These are phyloP conservation scores for Fulmarus glacialis DNA, from an alignment of 2,113 vertebrate genomes.

Conservation along the genomic window DNA sequence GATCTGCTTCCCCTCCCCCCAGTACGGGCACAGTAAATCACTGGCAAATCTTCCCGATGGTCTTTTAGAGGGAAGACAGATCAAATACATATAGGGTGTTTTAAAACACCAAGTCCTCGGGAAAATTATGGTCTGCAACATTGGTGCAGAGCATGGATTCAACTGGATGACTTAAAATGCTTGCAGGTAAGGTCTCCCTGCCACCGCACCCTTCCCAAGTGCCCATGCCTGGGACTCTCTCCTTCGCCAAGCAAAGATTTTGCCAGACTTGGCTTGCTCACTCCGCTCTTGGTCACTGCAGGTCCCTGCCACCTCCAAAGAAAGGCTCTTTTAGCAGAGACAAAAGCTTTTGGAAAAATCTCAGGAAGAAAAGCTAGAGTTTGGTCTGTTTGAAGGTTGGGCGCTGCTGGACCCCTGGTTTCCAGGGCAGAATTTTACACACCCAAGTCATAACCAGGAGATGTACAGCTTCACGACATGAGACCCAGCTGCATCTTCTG, in stretches of 20 bases:
- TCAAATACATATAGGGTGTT: not conserved
- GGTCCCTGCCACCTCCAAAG: not conserved
- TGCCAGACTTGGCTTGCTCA: not conserved
- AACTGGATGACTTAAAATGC: not conserved
- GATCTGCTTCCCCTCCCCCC: not conserved
- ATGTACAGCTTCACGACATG: not conserved
- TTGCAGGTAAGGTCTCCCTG: not conserved
- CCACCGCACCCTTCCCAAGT: not conserved
- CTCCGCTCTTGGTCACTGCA: not conserved
- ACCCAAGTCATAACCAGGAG: not conserved
- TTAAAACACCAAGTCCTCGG: not conserved
- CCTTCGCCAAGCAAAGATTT: not conserved
- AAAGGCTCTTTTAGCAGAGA: not conserved
- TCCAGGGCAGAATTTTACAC: not conserved
- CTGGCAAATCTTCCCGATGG: not conserved
- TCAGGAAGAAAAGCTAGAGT: not conserved
- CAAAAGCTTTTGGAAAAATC: not conserved
- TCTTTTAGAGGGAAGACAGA: constrained; percentile 38
- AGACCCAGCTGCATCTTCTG: not conserved
- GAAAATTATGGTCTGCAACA: not conserved
- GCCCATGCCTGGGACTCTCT: not conserved
- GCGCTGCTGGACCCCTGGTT: not conserved
- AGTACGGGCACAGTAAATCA: not conserved
- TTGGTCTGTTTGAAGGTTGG: not conserved
- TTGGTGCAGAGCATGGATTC: not conserved